phyloP scores from a whole-genome alignment of 2,797 vertebrate genomes.

The Anas bernieri region DNA sequence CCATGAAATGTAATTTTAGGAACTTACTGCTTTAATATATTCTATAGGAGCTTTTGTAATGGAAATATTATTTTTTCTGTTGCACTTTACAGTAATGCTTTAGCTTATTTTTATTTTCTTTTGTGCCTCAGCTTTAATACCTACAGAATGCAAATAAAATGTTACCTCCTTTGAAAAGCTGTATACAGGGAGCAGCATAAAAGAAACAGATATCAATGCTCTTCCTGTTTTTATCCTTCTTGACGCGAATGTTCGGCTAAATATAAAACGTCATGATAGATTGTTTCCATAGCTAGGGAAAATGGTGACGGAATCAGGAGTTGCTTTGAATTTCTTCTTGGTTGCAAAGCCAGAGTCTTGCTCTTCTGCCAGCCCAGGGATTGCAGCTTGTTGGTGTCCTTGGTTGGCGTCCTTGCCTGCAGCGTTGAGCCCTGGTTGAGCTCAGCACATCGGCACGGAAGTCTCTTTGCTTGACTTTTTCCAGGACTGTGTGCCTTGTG shows the following conservation, averaged over 20 bases:
- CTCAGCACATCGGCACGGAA: background rate
- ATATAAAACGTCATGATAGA: slow-evolving; percentile 47
- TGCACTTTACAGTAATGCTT: background rate
- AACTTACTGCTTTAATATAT: slow-evolving; percentile 9
- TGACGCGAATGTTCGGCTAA: slow-evolving; percentile 21
- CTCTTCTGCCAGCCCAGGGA: background rate
- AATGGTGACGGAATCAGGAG: background rate
- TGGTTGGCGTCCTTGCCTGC: background rate
- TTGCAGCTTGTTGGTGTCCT: background rate
- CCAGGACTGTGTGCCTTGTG: background rate
- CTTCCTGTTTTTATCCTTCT: slow-evolving; percentile 57
- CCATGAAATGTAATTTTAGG: background rate
- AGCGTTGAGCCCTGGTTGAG: accelerated
- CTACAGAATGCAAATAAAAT: slow-evolving; percentile 1
- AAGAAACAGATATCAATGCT: slow-evolving; percentile 6
- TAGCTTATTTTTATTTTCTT: background rate
- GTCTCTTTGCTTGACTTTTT: background rate
- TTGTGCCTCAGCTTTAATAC: background rate
- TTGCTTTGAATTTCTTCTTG: slow-evolving; percentile 24
- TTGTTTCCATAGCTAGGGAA: slow-evolving; percentile 38
- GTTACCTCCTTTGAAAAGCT: background rate
- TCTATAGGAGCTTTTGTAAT: background rate
- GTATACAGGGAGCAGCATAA: background rate
- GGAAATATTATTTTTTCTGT: slow-evolving; percentile 11
- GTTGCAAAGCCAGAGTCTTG: background rate